phyloP scores from a whole-genome alignment of 2,797 vertebrate species.

The Necrosyrtes monachus region DNA sequence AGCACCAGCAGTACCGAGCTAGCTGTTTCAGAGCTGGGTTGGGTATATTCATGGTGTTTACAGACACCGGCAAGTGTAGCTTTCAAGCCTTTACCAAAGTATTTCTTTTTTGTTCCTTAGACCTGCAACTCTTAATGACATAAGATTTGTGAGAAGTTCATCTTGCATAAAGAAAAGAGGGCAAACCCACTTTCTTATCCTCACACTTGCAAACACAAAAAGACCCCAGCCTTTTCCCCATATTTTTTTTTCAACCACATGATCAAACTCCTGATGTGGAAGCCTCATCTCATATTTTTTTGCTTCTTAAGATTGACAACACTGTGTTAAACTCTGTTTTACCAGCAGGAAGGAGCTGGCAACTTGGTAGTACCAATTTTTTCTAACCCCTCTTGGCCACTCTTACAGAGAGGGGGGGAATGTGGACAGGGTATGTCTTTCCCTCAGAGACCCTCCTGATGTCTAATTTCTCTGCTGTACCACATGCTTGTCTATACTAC shows the following conservation, averaged over 20 bases:
- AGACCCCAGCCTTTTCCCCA: rapidly evolving
- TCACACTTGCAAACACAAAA: not conserved
- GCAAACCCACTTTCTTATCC: not conserved
- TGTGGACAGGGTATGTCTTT: not conserved
- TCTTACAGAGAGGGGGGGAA: not conserved
- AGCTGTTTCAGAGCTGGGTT: not conserved
- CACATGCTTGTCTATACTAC: not conserved
- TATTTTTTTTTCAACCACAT: rapidly evolving
- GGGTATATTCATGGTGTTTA: not conserved
- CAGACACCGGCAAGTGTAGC: not conserved
- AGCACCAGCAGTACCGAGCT: not conserved
- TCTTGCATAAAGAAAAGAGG: not conserved
- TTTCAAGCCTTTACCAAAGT: not conserved
- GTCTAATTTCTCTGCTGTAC: not conserved
- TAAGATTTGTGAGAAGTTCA: not conserved
- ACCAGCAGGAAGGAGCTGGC: not conserved
- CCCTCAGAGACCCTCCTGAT: not conserved
- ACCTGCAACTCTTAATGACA: not conserved
- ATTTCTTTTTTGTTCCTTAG: not conserved
- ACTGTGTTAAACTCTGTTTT: not conserved
- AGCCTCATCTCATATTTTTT: not conserved
- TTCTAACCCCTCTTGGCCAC: not conserved
- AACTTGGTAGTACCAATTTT: not conserved
- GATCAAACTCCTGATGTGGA: not conserved
- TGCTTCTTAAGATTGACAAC: not conserved